Percentiles rank a stretch among this genome's conserved stretches.
These are phyloP conservation scores for Rhinatrema bivittatum DNA, from an alignment of 2,797 vertebrate genomes.

Conservation along the genomic window DNA sequence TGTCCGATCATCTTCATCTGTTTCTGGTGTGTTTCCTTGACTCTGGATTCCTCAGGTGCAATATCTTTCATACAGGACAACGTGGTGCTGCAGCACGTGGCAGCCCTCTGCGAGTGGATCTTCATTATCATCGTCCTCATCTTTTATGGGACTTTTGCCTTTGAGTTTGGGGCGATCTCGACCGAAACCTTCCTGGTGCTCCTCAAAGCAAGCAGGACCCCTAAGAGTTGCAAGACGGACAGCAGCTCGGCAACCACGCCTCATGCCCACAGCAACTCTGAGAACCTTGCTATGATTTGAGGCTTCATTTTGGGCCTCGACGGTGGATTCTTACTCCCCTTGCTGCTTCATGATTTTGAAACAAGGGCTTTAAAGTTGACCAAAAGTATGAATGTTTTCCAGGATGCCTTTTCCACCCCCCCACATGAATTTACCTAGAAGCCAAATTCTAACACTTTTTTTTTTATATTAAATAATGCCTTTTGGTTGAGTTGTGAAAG, in stretches of 20 bases:
- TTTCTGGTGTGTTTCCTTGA: too few species aligned
- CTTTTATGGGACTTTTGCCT: constrained; percentile 69
- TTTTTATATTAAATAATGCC: too few species aligned
- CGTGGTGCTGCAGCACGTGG: constrained; percentile 62
- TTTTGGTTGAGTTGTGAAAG: too few species aligned
- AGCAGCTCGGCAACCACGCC: neutral
- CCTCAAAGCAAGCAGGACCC: constrained; percentile 34
- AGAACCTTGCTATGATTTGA: constrained; percentile 1
- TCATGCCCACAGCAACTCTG: neutral
- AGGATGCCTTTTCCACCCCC: too few species aligned
- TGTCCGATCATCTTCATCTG: too few species aligned
- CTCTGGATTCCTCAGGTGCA: constrained; percentile 46
- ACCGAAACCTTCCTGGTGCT: constrained; percentile 64
- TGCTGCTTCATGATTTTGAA: too few species aligned
- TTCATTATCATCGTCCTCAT: constrained; percentile 70
- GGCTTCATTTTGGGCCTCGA: too few species aligned
- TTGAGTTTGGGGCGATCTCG: constrained; percentile 62
- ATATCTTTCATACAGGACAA: constrained; percentile 71
- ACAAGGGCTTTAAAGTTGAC: too few species aligned
- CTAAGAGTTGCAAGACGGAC: constrained; percentile 43
- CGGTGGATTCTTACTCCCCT: too few species aligned
- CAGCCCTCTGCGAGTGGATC: constrained; percentile 71
- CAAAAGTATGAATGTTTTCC: too few species aligned
- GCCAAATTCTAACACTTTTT: too few species aligned
- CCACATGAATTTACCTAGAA: too few species aligned